These are phyloP conservation scores for Rhogogaster chlorosoma DNA, from an alignment of 2,888 invertebrate species.

Conservation along the genomic window DNA sequence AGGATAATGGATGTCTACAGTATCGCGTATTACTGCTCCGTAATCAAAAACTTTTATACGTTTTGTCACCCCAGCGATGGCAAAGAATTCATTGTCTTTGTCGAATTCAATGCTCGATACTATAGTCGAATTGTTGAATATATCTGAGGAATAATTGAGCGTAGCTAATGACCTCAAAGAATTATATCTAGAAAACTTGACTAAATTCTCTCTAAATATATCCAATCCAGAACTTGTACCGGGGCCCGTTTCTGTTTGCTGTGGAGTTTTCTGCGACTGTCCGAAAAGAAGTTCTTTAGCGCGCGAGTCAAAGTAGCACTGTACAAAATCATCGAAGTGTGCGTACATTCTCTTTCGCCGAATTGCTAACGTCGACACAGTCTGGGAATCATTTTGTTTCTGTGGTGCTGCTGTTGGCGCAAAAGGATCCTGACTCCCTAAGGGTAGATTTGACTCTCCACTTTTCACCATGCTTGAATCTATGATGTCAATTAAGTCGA, in stretches of 20 bases:
- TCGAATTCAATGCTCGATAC: slow-evolving; percentile 97
- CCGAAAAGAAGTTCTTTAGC: slow-evolving; percentile 86
- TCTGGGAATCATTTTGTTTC: slow-evolving; percentile 64
- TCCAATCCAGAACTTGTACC: slow-evolving; percentile 82
- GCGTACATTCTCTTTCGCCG: slow-evolving; percentile 88
- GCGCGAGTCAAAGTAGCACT: slow-evolving; percentile 90
- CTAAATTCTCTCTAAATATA: slow-evolving; percentile 90
- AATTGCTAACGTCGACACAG: slow-evolving; percentile 81
- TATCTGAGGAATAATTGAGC: slow-evolving; percentile 93
- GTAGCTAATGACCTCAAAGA: slow-evolving; percentile 91
- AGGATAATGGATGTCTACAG: slow-evolving; percentile 95
- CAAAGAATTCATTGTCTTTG: slow-evolving; percentile 96
- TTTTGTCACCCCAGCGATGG: slow-evolving; percentile 97
- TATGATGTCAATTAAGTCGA: slow-evolving; percentile 80
- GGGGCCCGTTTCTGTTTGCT: slow-evolving; percentile 66
- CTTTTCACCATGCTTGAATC: slow-evolving; percentile 78
- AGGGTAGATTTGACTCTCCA: slow-evolving; percentile 61
- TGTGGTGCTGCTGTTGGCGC: slow-evolving; percentile 63
- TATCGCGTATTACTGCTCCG: slow-evolving; percentile 89
- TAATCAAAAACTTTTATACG: slow-evolving; percentile 97
- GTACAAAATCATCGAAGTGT: slow-evolving; percentile 94
- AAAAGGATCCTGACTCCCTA: slow-evolving; percentile 56
- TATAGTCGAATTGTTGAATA: slow-evolving; percentile 92
- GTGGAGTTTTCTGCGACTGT: slow-evolving; percentile 63
- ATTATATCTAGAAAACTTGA: slow-evolving; percentile 91